Evolutionary conservation across 2,888 invertebrate genomes (phyloP).

Genomic region (Pachydiplax longipennis): DNA sequence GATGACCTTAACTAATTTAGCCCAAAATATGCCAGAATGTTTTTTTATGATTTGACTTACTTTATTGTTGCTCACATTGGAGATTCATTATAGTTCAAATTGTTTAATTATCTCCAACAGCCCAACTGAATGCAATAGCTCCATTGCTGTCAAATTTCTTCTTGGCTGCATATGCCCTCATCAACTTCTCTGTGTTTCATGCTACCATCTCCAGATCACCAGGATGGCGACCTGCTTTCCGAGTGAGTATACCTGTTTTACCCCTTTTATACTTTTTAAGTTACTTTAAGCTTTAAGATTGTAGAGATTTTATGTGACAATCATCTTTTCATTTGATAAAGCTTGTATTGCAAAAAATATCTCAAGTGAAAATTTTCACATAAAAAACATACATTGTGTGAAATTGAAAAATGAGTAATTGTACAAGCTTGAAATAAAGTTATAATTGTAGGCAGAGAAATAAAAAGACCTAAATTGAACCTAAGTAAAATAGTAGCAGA

Average conservation of each 20-base stretch:
- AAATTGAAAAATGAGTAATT: too few relatives aligned
- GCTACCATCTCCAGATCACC: conserved; percentile 64
- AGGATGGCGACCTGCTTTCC: conserved; percentile 59
- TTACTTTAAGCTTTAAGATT: too few relatives aligned
- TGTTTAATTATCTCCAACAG: conserved; percentile 52
- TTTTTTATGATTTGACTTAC: conserved; percentile 46
- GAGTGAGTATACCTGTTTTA: conserved; percentile 50
- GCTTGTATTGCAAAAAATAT: too few relatives aligned
- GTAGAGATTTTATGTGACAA: too few relatives aligned
- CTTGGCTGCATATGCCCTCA: conserved; percentile 63
- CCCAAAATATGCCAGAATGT: not conserved
- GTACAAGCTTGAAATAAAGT: too few relatives aligned
- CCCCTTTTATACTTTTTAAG: too few relatives aligned
- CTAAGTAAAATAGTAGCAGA: too few relatives aligned
- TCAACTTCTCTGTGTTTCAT: conserved; percentile 66
- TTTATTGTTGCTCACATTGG: not conserved
- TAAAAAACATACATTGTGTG: too few relatives aligned
- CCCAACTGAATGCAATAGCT: conserved; percentile 63
- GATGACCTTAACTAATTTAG: too few relatives aligned
- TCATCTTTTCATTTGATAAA: not conserved
- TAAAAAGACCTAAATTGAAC: too few relatives aligned
- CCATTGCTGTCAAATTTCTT: conserved; percentile 65
- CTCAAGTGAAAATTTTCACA: too few relatives aligned
- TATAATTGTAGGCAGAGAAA: too few relatives aligned
- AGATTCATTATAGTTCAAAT: not conserved